These are phyloP conservation scores for Melanotaenia pygmaea DNA, from an alignment of 2,797 vertebrate genomes.

Conservation along the genomic window DNA sequence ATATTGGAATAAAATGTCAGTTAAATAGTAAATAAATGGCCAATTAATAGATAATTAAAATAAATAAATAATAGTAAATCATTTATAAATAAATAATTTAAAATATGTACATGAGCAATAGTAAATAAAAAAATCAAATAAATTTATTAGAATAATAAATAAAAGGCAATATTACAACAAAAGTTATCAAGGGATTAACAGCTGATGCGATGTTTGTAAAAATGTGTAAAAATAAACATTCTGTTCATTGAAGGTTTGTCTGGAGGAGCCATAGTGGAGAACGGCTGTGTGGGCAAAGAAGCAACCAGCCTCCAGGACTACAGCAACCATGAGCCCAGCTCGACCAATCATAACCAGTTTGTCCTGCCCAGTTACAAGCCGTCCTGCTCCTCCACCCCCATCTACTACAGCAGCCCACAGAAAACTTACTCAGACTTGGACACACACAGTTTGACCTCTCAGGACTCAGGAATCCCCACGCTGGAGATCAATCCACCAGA, in stretches of 20 bases:
- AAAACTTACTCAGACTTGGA: slow-evolving; percentile 58
- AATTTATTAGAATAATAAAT: no score
- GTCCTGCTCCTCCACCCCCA: slow-evolving; percentile 50
- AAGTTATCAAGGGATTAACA: no score
- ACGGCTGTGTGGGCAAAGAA: slow-evolving; percentile 54
- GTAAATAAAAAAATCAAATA: no score
- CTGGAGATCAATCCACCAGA: slow-evolving; percentile 91
- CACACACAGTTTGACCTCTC: slow-evolving; percentile 86
- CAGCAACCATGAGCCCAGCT: slow-evolving; percentile 54
- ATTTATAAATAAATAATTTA: no score
- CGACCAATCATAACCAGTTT: slow-evolving; percentile 2
- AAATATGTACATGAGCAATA: no score
- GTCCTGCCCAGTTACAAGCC: slow-evolving; percentile 67
- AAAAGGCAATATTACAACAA: no score
- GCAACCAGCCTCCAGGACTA: slow-evolving; percentile 45
- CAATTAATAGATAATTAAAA: no score
- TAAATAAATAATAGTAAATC: no score
- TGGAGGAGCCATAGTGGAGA: slow-evolving; percentile 63
- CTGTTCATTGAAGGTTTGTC: slow-evolving; percentile 50
- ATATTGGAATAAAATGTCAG: no score
- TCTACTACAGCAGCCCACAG: slow-evolving; percentile 61
- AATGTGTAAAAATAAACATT: neutral
- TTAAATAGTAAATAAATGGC: no score
- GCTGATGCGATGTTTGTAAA: neutral
- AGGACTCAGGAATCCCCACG: slow-evolving; percentile 93